Evolutionary conservation across 2,888 invertebrate genomes (phyloP), one percentile per base, ranked within the genome.

Genomic region (Bimastos eiseni): DNA sequence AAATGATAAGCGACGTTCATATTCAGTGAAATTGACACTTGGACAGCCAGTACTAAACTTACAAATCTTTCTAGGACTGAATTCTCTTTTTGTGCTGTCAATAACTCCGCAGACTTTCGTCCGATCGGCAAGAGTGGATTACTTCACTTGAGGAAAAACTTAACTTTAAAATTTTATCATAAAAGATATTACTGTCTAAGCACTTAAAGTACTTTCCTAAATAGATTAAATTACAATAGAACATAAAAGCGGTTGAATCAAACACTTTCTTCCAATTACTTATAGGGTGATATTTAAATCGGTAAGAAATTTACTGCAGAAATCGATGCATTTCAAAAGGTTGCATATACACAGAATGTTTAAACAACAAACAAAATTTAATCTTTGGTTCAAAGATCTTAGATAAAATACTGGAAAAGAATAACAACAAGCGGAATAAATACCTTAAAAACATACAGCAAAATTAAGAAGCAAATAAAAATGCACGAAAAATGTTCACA

Each of bases 381-480:
- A 30, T n/a, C 70, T 30, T 70, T 70, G 70, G 70, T 70, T 70
- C n/a, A 8, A 30, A n/a, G 30, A 70, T 70, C 1, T 49, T 11
- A 70, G 70, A 70, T 70, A 70, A 70, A 70, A 70, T 70, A 70
- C 70, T 70, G n/a, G 70, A 70, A 70, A 70, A n/a, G 30, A 70
- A n/a, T 70, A 70, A 70, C 24, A 24, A 24, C 49, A 49, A 21
- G 11, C 30, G 8, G n/a, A 30, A 70, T 30, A 70, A 70, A 70
- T 0, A 70, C 30, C n/a, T 70, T 30, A 3, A 70, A 70, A 70
- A 70, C 30, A 70, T n/a, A 70, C 70, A n/a, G n/a, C 30, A 70
- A 70, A 70, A 70, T n/a, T 13, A 70, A 70, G 70, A 30, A 70
- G 70, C 70, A 70, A 49, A 70, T 70, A 30, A 70, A n/a, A 70